Evolutionary conservation across 2,113 vertebrate genomes (phyloP), one percentile per base, ranked within the genome.

Genomic region (Speoplatyrhinus poulsoni): DNA sequence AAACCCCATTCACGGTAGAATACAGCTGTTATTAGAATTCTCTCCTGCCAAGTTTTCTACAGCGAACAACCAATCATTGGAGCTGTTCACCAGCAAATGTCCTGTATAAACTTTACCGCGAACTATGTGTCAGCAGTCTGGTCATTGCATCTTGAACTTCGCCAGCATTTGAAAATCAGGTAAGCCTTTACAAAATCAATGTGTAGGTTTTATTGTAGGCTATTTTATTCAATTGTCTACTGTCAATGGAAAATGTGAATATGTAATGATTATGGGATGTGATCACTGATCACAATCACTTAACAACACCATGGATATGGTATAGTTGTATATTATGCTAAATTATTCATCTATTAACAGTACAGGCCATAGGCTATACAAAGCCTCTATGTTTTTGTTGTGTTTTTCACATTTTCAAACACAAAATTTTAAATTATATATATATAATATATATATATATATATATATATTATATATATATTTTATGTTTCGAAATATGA

Each of bases 81-180:
- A 19, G 55, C 11, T n/a, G 1, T 47, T 62, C 3, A 70, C 5
- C 53, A 9, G 9, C 5, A 10, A 19, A 17, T 56, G n/a, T 8
- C 13, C 46, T 68, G 75, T 73, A 60, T 76, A 65, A 73, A 0
- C 16, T 57, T 3, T n/a, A 60, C 63, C 67, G 77, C 66, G 68
- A 73, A 73, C 78, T 72, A 15, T 9, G 4, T 17, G 16, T 10
- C 36, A 69, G 71, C 1, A 7, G 15, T 46, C 1, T 56, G 0
- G 4, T 56, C 54, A 52, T 49, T 77, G 60, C 46, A 46, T 55
- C 26, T 36, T 33, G 32, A 64, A 61, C 49, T 9, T 60, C 32
- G 9, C 12, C 57, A 52, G 15, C 46, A 64, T 19, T 1, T 59
- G 0, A 62, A 69, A 48, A 82, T 77, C 82, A 79, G 82, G 75